These are phyloP conservation scores for Piprites chloris DNA, from an alignment of 2,113 vertebrate species.

Conservation along the genomic window DNA sequence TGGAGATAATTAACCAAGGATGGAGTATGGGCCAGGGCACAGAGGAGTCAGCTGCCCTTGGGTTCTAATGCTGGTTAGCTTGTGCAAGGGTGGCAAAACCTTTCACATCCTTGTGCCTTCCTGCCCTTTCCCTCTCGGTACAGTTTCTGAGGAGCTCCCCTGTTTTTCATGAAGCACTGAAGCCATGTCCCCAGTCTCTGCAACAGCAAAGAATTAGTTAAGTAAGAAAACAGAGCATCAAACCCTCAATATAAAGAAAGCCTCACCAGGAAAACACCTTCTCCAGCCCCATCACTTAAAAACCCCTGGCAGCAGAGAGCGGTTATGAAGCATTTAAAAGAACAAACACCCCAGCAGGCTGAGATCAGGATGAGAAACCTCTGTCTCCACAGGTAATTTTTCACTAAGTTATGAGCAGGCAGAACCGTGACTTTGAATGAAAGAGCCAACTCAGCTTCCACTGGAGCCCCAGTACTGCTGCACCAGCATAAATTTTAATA, in stretches of 20 bases:
- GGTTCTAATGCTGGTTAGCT: neutral
- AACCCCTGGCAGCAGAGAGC: neutral
- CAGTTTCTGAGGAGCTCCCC: neutral
- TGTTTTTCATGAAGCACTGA: neutral
- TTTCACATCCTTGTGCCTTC: neutral
- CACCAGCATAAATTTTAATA: conserved; percentile 48
- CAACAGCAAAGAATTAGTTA: neutral
- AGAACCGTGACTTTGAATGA: conserved; percentile 17
- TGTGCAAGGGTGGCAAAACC: neutral
- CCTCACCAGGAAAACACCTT: neutral
- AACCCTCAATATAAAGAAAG: neutral
- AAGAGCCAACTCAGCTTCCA: conserved; percentile 41
- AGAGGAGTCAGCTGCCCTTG: neutral
- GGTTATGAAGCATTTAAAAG: neutral
- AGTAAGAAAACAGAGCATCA: neutral
- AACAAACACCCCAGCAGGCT: neutral
- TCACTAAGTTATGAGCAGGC: conserved; percentile 13
- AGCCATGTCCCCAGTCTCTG: neutral
- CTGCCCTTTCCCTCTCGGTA: rapidly evolving
- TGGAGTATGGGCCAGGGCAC: neutral
- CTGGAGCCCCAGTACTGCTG: neutral
- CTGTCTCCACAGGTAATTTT: neutral
- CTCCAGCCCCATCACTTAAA: neutral
- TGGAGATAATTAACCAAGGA: neutral
- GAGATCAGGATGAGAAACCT: neutral